Percentiles rank a stretch among this genome's conserved stretches.
Evolutionary conservation across 2,113 vertebrate genomes (phyloP).

Genomic region (Paratilapia polleni): DNA sequence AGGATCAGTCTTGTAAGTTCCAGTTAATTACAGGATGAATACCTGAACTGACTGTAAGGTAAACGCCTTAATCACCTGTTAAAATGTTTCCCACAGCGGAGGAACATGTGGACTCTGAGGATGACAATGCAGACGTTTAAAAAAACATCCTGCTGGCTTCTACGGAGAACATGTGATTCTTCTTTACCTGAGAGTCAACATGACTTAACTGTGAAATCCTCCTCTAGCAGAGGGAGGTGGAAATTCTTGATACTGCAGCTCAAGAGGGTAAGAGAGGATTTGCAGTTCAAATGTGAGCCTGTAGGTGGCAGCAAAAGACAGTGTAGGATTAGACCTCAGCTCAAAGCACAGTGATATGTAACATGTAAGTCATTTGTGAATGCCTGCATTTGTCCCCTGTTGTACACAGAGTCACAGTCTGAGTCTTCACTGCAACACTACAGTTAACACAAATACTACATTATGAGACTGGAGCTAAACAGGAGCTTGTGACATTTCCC

Average conservation of each 20-base stretch:
- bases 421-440: constrained; percentile 22
- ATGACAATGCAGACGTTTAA: constrained; percentile 49
- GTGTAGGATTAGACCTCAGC: not conserved
- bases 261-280: constrained; percentile 43
- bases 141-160: not conserved
- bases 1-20: constrained; percentile 59
- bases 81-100: constrained; percentile 48
- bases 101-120: not conserved
- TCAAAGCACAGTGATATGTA: not conserved
- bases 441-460: not conserved
- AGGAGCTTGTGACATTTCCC: not conserved
- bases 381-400: not conserved
- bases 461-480: not conserved
- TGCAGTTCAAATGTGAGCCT: not conserved
- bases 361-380: not conserved
- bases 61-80: not conserved
- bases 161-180: not conserved
- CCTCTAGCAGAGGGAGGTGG: constrained; percentile 41
- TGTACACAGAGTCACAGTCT: constrained; percentile 50
- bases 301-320: constrained; percentile 43
- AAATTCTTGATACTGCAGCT: constrained; percentile 29
- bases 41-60: not conserved
- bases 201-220: constrained; percentile 29
- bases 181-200: not conserved
- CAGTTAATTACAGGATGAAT: no score